Evolutionary conservation across 2,888 invertebrate genomes (phyloP).

Genomic region (Lasioglossum zephyrum): DNA sequence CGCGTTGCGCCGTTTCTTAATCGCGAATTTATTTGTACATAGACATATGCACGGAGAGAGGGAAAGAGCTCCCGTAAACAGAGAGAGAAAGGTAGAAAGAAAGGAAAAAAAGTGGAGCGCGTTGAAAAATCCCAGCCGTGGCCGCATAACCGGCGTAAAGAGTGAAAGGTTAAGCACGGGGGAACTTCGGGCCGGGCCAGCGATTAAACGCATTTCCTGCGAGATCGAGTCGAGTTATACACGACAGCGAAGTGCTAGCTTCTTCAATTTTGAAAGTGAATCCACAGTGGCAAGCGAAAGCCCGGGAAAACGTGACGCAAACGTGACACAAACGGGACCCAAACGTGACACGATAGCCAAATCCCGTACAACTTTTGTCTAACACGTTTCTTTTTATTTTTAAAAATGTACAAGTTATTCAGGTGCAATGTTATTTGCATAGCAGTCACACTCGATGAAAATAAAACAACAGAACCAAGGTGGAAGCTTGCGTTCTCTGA

Average conservation of each 20-base stretch:
- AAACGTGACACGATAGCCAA: too few relatives aligned
- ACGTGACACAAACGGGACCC: too few relatives aligned
- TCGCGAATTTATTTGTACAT: slow-evolving; percentile 14
- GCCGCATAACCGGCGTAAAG: slow-evolving; percentile 19
- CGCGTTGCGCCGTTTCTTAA: slow-evolving; percentile 24
- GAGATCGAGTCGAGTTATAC: slow-evolving; percentile 33
- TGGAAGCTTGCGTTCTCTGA: too few relatives aligned
- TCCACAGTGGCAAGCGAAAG: slow-evolving; percentile 73
- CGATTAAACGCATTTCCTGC: slow-evolving; percentile 25
- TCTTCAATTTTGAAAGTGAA: slow-evolving; percentile 73
- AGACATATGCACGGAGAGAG: too few relatives aligned
- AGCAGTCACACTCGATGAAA: too few relatives aligned
- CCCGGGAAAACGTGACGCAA: slow-evolving; percentile 1
- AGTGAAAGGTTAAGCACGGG: slow-evolving; percentile 8
- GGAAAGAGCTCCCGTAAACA: too few relatives aligned
- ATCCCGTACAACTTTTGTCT: too few relatives aligned
- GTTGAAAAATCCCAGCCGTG: slow-evolving; percentile 8
- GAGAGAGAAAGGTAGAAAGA: neutral
- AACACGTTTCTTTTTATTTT: too few relatives aligned
- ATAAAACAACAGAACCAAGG: too few relatives aligned
- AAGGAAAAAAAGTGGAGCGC: slow-evolving; percentile 30
- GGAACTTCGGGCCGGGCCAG: too few relatives aligned
- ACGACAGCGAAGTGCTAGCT: neutral
- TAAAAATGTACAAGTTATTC: too few relatives aligned
- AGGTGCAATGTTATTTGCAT: too few relatives aligned